Evolutionary conservation across 2,888 invertebrate genomes (phyloP).

Genomic region (Mycalesis mineus): DNA sequence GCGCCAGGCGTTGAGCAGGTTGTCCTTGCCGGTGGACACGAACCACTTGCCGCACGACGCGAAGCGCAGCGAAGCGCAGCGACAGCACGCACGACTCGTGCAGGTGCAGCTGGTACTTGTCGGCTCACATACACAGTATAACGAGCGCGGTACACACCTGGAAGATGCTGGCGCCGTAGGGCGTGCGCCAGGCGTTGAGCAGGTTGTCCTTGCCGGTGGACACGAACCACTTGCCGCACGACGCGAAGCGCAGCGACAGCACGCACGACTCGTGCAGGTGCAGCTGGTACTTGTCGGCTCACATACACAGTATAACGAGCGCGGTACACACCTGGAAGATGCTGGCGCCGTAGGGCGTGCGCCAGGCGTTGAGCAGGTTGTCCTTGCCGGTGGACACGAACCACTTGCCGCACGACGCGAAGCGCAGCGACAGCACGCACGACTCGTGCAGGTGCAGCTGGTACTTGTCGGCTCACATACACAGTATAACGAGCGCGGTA

Average conservation of each 20-base stretch:
- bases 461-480: slow-evolving; percentile 97
- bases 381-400: slow-evolving; percentile 97
- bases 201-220: slow-evolving; percentile 96
- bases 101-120: slow-evolving; percentile 96
- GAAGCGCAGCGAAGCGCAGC: slow-evolving; percentile 88
- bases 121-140: too few species aligned
- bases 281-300: slow-evolving; percentile 96
- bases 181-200: slow-evolving; percentile 96
- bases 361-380: slow-evolving; percentile 95
- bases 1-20: slow-evolving; percentile 95
- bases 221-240: slow-evolving; percentile 97
- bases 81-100: slow-evolving; percentile 98
- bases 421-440: slow-evolving; percentile 94
- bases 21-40: slow-evolving; percentile 96
- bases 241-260: slow-evolving; percentile 91
- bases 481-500: slow-evolving; percentile 47
- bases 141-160: slow-evolving; percentile 87
- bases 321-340: slow-evolving; percentile 88
- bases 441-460: slow-evolving; percentile 97
- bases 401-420: too few species aligned
- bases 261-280: slow-evolving; percentile 98
- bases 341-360: slow-evolving; percentile 95
- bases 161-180: slow-evolving; percentile 96
- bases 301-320: slow-evolving; percentile 59
- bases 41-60: slow-evolving; percentile 98